Base-by-base conservation (phyloP, 2,888 invertebrate genomes). In the Scaeva pyrastri region DNA sequence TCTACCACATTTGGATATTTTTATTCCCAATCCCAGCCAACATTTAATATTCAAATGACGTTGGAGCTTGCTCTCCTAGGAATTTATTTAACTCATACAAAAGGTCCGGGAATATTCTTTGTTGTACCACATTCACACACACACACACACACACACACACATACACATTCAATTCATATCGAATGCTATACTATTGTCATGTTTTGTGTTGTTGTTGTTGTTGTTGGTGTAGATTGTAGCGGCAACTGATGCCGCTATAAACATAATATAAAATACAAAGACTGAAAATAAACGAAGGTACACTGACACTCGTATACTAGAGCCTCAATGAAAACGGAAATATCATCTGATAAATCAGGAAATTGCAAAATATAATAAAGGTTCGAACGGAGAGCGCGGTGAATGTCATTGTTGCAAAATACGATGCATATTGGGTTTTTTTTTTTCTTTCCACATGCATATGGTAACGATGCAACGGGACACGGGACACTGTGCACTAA, bases 301-400 rank as follows among this genome's bases (percentile, higher is more conserved):
- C 1, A n/a, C 31, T 23, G 19, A 16, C 10, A 26, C 58, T 58
- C 14, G 26, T 31, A 68, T 16, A 21, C 41, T 39, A 21, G 19
- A 21, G 48, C 68, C 31, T 81, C 31, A 81, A 90, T 90, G 90
- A 90, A 90, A 90, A 81, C 90, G 90, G 90, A 90, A 90, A 90
- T 90, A 90, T 88, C 89, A 90, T 90, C 90, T 90, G 90, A 90
- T 90, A 90, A 90, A 90, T 90, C 90, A 90, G 90, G 90, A 90
- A 90, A 90, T 90, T 90, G 90, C 90, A 89, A 90, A 90, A 90
- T 90, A 90, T 90, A 90, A 90, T 90, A 90, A 90, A 90, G 90
- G 68, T 68, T 73, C 58, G 14, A 64, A 62, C 68, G 52, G 71
- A 83, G 52, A 5, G 31, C 31, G 31, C 60, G 62, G 77, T 43